Evolutionary conservation across 2,888 invertebrate species (phyloP).

Genomic region (Cynaeus angustus): DNA sequence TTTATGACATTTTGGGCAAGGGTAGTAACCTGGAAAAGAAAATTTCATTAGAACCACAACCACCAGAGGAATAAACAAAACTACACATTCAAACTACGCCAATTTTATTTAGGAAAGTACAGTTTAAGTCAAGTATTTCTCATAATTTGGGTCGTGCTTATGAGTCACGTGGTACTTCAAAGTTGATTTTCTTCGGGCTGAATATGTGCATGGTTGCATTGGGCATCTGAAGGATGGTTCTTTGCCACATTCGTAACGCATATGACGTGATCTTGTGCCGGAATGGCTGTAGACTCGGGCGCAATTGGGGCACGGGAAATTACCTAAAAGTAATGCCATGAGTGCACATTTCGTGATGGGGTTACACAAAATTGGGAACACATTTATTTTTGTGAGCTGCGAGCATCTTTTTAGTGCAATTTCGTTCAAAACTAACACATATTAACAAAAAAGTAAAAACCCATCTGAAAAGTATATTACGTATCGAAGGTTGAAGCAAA

Average conservation of each 20-base stretch:
- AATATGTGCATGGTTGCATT: constrained; percentile 16
- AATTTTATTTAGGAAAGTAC: background rate
- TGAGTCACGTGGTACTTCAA: constrained; percentile 27
- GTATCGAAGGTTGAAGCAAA: too few species aligned
- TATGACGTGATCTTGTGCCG: constrained; percentile 75
- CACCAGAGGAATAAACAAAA: constrained; percentile 19
- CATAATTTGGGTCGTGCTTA: constrained; percentile 11
- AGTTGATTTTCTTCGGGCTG: constrained; percentile 22
- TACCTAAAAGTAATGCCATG: constrained; percentile 17
- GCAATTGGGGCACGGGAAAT: constrained; percentile 31
- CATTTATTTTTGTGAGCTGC: too few species aligned
- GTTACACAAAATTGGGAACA: too few species aligned
- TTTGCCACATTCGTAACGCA: constrained; percentile 64
- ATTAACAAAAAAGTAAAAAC: too few species aligned
- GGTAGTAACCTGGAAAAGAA: constrained; percentile 50
- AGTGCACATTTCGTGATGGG: background rate
- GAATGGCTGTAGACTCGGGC: constrained; percentile 70
- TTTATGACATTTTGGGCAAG: constrained; percentile 55
- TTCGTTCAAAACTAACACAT: too few species aligned
- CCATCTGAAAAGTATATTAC: too few species aligned
- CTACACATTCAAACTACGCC: background rate
- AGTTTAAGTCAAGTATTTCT: background rate
- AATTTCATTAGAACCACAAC: constrained; percentile 15
- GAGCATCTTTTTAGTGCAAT: too few species aligned
- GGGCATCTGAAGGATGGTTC: constrained; percentile 63